Percentiles rank a stretch among this genome's conserved stretches.
Evolutionary conservation across 2,888 invertebrate species (phyloP).

Genomic region (Baronia brevicornis): DNA sequence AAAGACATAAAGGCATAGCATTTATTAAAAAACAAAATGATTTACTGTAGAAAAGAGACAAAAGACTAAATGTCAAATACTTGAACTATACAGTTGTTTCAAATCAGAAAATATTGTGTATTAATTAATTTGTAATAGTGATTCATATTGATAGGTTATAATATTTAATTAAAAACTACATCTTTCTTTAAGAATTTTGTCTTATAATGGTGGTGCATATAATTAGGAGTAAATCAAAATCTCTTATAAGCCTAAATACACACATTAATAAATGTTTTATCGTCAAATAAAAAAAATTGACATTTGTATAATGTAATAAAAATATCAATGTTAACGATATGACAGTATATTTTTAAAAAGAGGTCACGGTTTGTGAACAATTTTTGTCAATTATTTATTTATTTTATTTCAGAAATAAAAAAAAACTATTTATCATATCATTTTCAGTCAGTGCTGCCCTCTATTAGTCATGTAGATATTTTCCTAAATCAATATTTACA

Average conservation of each 20-base stretch:
- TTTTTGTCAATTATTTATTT: slow-evolving; percentile 10
- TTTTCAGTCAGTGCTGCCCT: too few relatives aligned
- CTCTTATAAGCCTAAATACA: slow-evolving; percentile 27
- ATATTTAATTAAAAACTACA: neutral
- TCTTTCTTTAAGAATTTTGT: slow-evolving; percentile 2
- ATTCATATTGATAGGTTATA: too few relatives aligned
- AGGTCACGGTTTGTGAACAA: slow-evolving; percentile 25
- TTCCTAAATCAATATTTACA: too few relatives aligned
- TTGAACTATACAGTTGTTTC: too few relatives aligned
- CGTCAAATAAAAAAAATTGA: slow-evolving; percentile 19
- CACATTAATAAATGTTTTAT: slow-evolving; percentile 20
- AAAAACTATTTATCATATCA: slow-evolving; percentile 2
- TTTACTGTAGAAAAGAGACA: too few relatives aligned
- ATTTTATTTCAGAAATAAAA: neutral
- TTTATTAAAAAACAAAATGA: too few relatives aligned
- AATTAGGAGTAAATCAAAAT: slow-evolving; percentile 19
- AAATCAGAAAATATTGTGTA: too few relatives aligned
- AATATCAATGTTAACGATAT: slow-evolving; percentile 25
- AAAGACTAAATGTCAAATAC: too few relatives aligned
- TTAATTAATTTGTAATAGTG: too few relatives aligned
- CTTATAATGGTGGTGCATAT: slow-evolving; percentile 29
- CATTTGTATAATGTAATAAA: slow-evolving; percentile 21
- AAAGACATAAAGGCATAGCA: too few relatives aligned
- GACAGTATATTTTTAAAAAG: slow-evolving; percentile 22
- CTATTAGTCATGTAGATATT: too few relatives aligned